Conservation (phyloP, 1,140 invertebrate genomes). For the Scylla paramamosain region DNA sequence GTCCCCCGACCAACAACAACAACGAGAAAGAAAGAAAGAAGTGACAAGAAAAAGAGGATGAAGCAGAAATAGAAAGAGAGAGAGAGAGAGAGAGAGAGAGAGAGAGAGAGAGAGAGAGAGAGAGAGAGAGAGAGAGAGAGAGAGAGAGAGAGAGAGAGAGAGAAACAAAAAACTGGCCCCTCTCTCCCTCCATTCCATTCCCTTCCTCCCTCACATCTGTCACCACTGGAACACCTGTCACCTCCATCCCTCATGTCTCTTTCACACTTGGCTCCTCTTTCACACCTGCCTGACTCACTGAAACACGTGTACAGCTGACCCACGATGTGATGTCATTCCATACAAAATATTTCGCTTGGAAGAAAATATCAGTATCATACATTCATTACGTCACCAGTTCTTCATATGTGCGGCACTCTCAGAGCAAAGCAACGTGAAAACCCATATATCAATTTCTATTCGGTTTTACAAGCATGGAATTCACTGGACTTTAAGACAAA, state of each 20-base stretch:
- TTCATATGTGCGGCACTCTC: too few species aligned
- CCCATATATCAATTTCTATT: too few species aligned
- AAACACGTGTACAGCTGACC: too few species aligned
- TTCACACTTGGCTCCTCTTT: not conserved
- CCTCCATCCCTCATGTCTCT: not conserved
- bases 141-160: conserved; percentile 29
- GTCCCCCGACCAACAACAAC: not conserved
- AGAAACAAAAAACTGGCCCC: not conserved
- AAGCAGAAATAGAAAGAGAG: not conserved
- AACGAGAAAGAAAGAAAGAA: not conserved
- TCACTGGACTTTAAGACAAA: too few species aligned
- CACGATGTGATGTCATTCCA: too few species aligned
- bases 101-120: conserved; percentile 35
- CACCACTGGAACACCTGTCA: too few species aligned
- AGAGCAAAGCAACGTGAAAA: too few species aligned
- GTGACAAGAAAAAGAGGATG: not conserved
- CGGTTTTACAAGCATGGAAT: too few species aligned
- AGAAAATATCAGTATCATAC: too few species aligned
- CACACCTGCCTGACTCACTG: not conserved
- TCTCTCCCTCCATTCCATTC: not conserved
- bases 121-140: conserved; percentile 35
- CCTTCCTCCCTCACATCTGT: not conserved
- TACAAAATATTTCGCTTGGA: too few species aligned
- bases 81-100: conserved; percentile 36
- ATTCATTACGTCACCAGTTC: too few species aligned